Evolutionary conservation across 2,888 invertebrate genomes (phyloP), one percentile per base, ranked within the genome.

Genomic region (Sinhomidia bicolor): DNA sequence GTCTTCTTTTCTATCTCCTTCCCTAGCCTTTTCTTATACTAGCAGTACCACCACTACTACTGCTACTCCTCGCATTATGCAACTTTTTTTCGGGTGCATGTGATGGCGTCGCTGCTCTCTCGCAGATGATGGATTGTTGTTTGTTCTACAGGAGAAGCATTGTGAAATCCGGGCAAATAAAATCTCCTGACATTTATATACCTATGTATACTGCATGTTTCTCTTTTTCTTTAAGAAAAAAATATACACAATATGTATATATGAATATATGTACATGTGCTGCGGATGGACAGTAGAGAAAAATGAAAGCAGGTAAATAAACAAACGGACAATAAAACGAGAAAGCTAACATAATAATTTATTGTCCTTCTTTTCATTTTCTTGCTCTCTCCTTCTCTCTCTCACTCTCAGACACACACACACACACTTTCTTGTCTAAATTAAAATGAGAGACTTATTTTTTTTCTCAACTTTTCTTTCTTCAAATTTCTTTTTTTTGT

Each of bases 81-180:
- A 62, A 62, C 62, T 0, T 14, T 57, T 29, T 62, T 20, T 14
- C 1, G 23, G 4, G 7, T 14, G 62, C 6, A 36, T 7, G 36
- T 36, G 36, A 3, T 36, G 36, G 62, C 60, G 0, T 3, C 5
- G 9, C n/a, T n/a, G n/a, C n/a, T n/a, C n/a, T n/a, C n/a, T n/a
- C n/a, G n/a, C n/a, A n/a, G n/a, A 10, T 62, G 62, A 62, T 62
- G 62, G 62, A 62, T 62, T 62, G 29, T 14, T 62, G 62, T 62
- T 62, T 62, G 62, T 29, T 62, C 23, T 62, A 14, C 62, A 14
- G 9, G 7, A 36, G 17, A 20, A 17, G 2, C 9, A 57, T 57
- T 26, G n/a, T 57, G 57, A 57, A 57, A 57, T 57, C n/a, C 9
- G 23, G 51, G 17, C n/a, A 57, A 23, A 7, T 7, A 57, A 51